Base-by-base conservation (phyloP, 2,113 vertebrate genomes). In the Urocolius indicus region DNA sequence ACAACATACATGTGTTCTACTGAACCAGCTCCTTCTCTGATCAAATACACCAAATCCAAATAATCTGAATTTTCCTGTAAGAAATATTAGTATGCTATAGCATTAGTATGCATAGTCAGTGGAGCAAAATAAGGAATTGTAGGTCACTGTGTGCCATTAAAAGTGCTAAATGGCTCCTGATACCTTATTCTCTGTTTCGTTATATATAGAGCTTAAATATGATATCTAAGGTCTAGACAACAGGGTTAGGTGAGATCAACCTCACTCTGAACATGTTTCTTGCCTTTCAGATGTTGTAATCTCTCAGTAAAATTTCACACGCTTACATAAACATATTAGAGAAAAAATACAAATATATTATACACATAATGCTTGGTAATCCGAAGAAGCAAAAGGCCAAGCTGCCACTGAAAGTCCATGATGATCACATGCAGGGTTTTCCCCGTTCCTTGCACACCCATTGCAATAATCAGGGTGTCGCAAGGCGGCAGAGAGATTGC, bases 391-490 rank as follows among this genome's bases (percentile, higher is more conserved):
- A 74, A 67, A 93, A 73, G 51, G 14, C 14, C 63, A 77, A 75
- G 6, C 27, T 69, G 36, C 45, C 91, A 43, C 15, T 29, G 8
- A 43, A 90, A 11, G 43, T 78, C 48, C 16, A 2, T n/a, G 38
- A 78, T 41, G 51, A 71, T 71, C 38, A 30, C 43, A n/a, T 0
- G 0, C 2, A 29, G 8, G 20, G 20, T n/a, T 84, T 69, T 48
- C 36, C 36, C n/a, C 57, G 23, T 52, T 45, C n/a, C 30, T 67
- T 48, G 43, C 43, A 58, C 45, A 54, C 22, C 27, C 49, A 62
- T 0, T 0, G 22, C 51, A 79, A 13, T 38, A 72, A 93, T 66
- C n/a, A 79, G 34, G 17, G 20, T 82, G 19, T 38, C 2, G 1
- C 16, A 75, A 32, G 26, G 41, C 45, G 89, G 43, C 45, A 61